Evolutionary conservation across 2,888 invertebrate genomes (phyloP).

Genomic region (Drosophila trichaetosa): DNA sequence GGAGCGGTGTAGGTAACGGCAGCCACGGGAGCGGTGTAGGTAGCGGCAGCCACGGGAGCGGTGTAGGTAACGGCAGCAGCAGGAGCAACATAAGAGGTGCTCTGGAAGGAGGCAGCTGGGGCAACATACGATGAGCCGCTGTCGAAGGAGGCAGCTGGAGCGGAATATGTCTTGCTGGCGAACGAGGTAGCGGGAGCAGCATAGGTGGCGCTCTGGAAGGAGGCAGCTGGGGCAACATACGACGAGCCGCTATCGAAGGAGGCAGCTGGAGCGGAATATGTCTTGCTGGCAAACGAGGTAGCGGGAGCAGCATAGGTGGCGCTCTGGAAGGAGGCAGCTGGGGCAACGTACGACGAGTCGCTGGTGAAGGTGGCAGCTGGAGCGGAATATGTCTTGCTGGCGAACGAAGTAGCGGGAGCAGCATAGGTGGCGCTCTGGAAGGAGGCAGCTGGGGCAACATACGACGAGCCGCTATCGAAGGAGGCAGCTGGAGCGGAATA

Average conservation of each 20-base stretch:
- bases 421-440: constrained; percentile 1
- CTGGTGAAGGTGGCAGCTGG: constrained; percentile 22
- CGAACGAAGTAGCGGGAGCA: background rate
- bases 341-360: constrained; percentile 30
- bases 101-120: constrained; percentile 18
- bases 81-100: constrained; percentile 31
- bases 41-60: constrained; percentile 47
- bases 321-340: constrained; percentile 30
- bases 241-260: constrained; percentile 25
- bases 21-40: constrained; percentile 36
- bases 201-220: constrained; percentile 35
- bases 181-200: constrained; percentile 34
- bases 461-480: constrained; percentile 12
- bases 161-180: constrained; percentile 14
- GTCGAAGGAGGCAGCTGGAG: constrained; percentile 22
- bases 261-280: constrained; percentile 39
- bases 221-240: constrained; percentile 43
- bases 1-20: constrained; percentile 36
- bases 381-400: constrained; percentile 27
- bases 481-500: constrained; percentile 40
- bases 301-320: constrained; percentile 27
- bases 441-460: constrained; percentile 38
- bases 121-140: constrained; percentile 10
- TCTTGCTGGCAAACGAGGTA: constrained; percentile 5
- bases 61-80: constrained; percentile 12